phyloP scores from a whole-genome alignment of 2,888 invertebrate genomes.

The Galeruca laticollis region DNA sequence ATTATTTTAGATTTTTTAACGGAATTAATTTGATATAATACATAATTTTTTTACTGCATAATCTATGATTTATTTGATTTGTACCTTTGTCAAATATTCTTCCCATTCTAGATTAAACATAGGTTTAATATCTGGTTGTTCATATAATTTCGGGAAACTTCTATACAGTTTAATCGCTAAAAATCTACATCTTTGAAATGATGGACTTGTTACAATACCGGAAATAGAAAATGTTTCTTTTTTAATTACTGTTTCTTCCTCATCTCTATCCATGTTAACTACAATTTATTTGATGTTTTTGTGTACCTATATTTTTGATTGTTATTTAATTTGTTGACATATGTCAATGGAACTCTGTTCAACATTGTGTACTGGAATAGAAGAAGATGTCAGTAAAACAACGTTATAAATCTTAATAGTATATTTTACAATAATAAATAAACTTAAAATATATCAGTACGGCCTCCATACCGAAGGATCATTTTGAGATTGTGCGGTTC shows the following conservation, averaged over 20 bases:
- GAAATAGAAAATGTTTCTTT: slow-evolving; percentile 55
- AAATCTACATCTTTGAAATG: slow-evolving; percentile 62
- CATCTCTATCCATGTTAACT: slow-evolving; percentile 18
- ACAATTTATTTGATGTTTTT: neutral
- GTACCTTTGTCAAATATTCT: slow-evolving; percentile 57
- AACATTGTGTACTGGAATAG: neutral
- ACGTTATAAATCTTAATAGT: slow-evolving; percentile 18
- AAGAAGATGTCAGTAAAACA: slow-evolving; percentile 11
- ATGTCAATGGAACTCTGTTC: neutral
- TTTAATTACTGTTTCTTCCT: neutral
- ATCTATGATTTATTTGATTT: neutral
- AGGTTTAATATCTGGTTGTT: slow-evolving; percentile 57
- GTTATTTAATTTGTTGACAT: no score
- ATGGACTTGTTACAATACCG: slow-evolving; percentile 58
- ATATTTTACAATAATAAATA: slow-evolving; percentile 40
- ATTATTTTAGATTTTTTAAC: no score
- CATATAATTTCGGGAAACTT: slow-evolving; percentile 58
- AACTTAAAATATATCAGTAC: slow-evolving; percentile 67
- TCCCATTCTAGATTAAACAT: slow-evolving; percentile 64
- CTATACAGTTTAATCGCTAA: slow-evolving; percentile 56
- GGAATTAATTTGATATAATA: neutral
- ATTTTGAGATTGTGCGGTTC: slow-evolving; percentile 59
- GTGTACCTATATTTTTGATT: no score
- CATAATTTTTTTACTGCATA: neutral
- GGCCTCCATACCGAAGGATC: slow-evolving; percentile 80